Evolutionary conservation across 2,888 invertebrate species (phyloP), one percentile per base, ranked within the genome.

Genomic region (Theodoxus fluviatilis): DNA sequence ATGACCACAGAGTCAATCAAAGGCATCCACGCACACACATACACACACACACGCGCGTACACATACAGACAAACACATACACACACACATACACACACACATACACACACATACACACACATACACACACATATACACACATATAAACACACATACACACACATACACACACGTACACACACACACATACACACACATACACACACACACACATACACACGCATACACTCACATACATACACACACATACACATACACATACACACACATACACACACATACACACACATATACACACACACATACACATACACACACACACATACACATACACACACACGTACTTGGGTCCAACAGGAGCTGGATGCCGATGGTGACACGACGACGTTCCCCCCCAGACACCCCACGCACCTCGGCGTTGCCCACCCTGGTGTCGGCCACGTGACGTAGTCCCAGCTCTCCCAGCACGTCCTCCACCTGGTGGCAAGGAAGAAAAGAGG

Each of bases 341-440:
- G 81, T 88, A 94, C 95, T 92, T 76, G 98, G 98, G 89, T 98
- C 97, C 84, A 95, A 92, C 55, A 98, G 93, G 0, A 98, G 90
- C 84, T 98, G 96, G 0, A 95, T 91, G 0, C 96, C 97, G 77
- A 98, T 94, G 80, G 95, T 92, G 37, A 98, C 89, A 79, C 98
- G 90, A 77, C 96, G 89, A 79, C 94, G 93, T 88, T 98, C 97
- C 80, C 96, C 95, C 75, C 93, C 92, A 22, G 94, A 94, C 55
- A 98, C 89, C 78, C 93, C 92, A 78, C 94, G 93, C 1, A 95
- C 93, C 71, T 93, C 92, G 82, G 94, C 80, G 63, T 82, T 79
- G 6, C 83, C 83, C 18, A 83, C 81, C 65, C 81, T 81, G n/a
- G 81, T 81, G 84, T 93, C 92, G 0, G 94, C 93, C 25, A 96